Base-by-base conservation (phyloP, 2,888 invertebrate species). In the Ormia ochracea region DNA sequence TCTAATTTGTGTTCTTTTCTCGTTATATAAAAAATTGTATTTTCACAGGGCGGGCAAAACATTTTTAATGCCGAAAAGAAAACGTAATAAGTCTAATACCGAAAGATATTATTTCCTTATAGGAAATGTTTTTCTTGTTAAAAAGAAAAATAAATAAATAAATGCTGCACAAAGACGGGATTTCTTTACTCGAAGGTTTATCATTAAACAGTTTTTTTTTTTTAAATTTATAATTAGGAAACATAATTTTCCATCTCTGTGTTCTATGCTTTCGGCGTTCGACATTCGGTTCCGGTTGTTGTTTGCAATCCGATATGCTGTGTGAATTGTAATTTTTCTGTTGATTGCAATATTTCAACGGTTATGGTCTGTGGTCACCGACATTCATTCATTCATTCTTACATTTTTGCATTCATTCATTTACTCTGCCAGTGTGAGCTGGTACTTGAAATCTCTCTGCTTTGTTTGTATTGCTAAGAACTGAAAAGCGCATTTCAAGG, bases 341-440 rank as follows among this genome's bases (percentile, higher is more conserved):
- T 76, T 80, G 80, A 80, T 73, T 80, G 80, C 72, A 76, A 80
- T 80, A 76, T 80, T 76, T 80, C 80, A 80, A 72, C 80, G 76
- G 76, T 76, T 73, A 80, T 70, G 80, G 80, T 80, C 61, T 73
- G 80, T 80, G 80, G 80, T 68, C 72, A 73, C 76, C 72, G 72
- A 54, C 72, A 72, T 59, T 65, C 63, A 63, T 77, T 48, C 43
- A 23, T 50, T 63, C 26, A 31, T 54, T 48, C 28, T 19, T 50
- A 59, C 61, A 23, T 17, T 58, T 14, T 7, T 45, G 38, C 33
- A 3, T 56, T 45, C 58, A 31, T 23, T 69, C 48, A 38, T 12
- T 68, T 14, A 19, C 33, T 58, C 12, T 41, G 36, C 4, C 6
- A 65, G 31, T n/a, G n/a, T 17, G 14, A 52, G 50, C 23, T 17